Base-by-base conservation (phyloP, 1,140 invertebrate genomes). In the Pteromalus puparum region DNA sequence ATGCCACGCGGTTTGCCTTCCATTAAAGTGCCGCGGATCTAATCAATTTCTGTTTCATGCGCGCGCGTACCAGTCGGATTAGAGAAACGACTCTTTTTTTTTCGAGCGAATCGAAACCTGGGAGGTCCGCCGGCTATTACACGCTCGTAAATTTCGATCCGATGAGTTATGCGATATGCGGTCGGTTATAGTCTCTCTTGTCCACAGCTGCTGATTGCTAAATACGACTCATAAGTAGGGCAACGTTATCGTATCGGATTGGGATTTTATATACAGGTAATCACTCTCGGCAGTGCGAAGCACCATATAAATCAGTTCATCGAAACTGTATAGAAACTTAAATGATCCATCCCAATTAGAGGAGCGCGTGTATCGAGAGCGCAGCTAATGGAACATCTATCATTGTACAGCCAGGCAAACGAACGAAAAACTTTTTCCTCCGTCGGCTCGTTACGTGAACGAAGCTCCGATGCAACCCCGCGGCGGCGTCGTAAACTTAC, bases 51-150 rank as follows among this genome's bases (percentile, higher is more conserved):
- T 48, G 82, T 72, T 77, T 79, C 68, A 5, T 34, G 30, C 30
- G 4, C 30, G 82, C 76, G 30, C 30, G 4, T 5, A 75, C 76
- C 42, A 76, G 5, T 9, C 24, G 53, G 53, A 67, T 76, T 38
- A 13, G 38, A 77, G 34, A 24, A 42, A 74, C n/a, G 9, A 21
- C 30, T n/a, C 28, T 28, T 9, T 74, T 82, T 42, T 74, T 65
- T 26, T 15, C 28, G 24, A 74, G 30, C 26, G 42, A 74, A 74
- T 77, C 68, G 38, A 34, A 53, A 75, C 18, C 48, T 76, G 83
- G 83, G 83, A 75, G 83, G 78, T 84, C 83, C 18, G 48, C 53
- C 42, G 67, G 6, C 74, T 3, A 83, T 83, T 84, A 84, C 34
- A 10, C 34, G 3, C 76, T 80, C 77, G 28, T 84, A 84, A 80